These are phyloP conservation scores for Pygathrix nemaeus DNA, from an alignment of 2,113 vertebrate genomes.

Conservation along the genomic window DNA sequence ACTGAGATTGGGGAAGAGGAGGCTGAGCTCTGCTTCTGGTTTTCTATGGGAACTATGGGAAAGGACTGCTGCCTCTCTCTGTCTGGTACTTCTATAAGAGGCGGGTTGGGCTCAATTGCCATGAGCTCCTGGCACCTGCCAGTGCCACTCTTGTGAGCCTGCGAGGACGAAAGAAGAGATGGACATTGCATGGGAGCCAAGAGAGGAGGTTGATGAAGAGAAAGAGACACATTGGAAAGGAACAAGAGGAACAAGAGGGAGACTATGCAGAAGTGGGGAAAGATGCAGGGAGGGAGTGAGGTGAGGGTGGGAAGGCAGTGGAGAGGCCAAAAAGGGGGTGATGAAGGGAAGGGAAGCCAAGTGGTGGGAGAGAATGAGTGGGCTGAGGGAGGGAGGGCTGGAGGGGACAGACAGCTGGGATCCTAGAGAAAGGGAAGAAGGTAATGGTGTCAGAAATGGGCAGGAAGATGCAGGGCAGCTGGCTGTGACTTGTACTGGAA, in stretches of 20 bases:
- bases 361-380: neutral
- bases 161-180: neutral
- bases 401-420: no score
- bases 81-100: neutral
- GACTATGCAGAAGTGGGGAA: neutral
- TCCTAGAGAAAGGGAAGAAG: neutral
- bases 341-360: neutral
- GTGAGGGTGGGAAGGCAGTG: neutral
- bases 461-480: neutral
- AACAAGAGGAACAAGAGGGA: neutral
- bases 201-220: neutral
- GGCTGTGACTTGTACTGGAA: neutral
- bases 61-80: neutral
- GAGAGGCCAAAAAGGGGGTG: neutral
- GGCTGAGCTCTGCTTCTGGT: neutral
- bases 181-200: neutral
- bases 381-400: neutral
- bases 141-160: neutral
- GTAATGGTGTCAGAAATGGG: neutral
- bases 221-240: neutral
- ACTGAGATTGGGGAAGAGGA: neutral
- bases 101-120: neutral
- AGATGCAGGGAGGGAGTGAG: no score
- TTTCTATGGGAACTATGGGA: neutral
- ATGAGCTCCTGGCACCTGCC: neutral